Base-by-base conservation (phyloP, 2,888 invertebrate genomes). In the Galerucella nymphaeae region DNA sequence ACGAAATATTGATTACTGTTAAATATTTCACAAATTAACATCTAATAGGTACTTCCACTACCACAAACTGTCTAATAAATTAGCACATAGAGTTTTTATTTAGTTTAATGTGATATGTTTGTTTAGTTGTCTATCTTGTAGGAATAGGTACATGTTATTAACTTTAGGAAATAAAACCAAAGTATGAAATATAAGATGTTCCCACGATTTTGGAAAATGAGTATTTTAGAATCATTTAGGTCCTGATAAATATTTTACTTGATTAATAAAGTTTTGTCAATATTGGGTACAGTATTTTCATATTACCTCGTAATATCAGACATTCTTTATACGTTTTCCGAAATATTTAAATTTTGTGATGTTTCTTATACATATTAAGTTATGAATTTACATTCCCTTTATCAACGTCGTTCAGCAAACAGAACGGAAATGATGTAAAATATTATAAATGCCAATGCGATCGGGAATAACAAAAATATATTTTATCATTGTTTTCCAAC, bases 321-420 rank as follows among this genome's bases (percentile, higher is more conserved):
- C 16, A 53, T 53, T 53, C 16, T 16, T 53, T 16, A 18, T 11
- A 18, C 18, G 18, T 53, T 16, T 53, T 53, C 14, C 53, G 8
- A 53, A 53, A 16, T 53, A 16, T 53, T 53, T 18, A 16, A 53
- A 53, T 18, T 16, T 16, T 53, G 18, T 10, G 53, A 53, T 53
- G 18, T 53, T 16, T 53, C 18, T 53, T 18, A 53, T 53, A 53
- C 53, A 53, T 53, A 18, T 53, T 53, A 53, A 53, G n/a, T 53
- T 10, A 53, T 18, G 53, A 1, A 53, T 53, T 53, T 53, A 53
- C 53, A 53, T 53, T 53, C 16, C 10, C 16, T 53, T 16, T 53
- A 16, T 16, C 53, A 53, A 53, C 18, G 18, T 18, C 18, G 18
- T 18, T 53, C 16, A 16, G 18, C 11, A 53, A 53, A 53, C 18